Conservation (phyloP, 2,888 invertebrate species). For the Mellilla xanthometata region DNA sequence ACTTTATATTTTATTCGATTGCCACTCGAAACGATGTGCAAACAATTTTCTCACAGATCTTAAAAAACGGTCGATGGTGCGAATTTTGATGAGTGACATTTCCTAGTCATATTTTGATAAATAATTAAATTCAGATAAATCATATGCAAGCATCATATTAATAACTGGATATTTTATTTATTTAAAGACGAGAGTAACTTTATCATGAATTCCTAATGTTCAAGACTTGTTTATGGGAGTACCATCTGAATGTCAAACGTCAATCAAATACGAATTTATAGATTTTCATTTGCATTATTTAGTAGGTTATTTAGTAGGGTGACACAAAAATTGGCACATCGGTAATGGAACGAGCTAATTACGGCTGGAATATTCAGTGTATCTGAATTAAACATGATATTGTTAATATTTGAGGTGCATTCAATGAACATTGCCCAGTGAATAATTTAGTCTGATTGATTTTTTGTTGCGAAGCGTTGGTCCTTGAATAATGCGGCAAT, state of each 20-base stretch:
- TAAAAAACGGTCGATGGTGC: constrained; percentile 34
- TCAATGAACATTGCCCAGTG: constrained; percentile 57
- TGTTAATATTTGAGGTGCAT: constrained; percentile 49
- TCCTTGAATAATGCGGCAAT: constrained; percentile 59
- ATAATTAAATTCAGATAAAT: constrained; percentile 5
- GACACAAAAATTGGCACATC: constrained; percentile 52
- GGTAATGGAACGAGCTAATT: constrained; percentile 61
- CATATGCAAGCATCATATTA: constrained; percentile 4
- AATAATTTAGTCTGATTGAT: constrained; percentile 67
- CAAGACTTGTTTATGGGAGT: constrained; percentile 55
- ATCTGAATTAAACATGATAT: constrained; percentile 46
- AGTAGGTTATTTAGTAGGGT: constrained; percentile 45
- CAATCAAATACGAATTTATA: constrained; percentile 64
- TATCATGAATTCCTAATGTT: constrained; percentile 54
- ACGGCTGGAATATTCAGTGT: constrained; percentile 54
- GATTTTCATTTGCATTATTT: constrained; percentile 47
- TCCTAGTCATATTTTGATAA: constrained; percentile 6
- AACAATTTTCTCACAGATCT: constrained; percentile 66
- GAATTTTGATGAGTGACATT: constrained; percentile 16
- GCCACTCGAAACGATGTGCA: constrained; percentile 46
- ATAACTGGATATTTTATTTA: constrained; percentile 25
- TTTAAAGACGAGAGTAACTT: constrained; percentile 24
- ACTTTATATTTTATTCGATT: constrained; percentile 51
- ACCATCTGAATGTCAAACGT: constrained; percentile 51
- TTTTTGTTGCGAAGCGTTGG: constrained; percentile 68